phyloP scores from a whole-genome alignment of 2,888 invertebrate genomes.

The Parnassius smintheus region DNA sequence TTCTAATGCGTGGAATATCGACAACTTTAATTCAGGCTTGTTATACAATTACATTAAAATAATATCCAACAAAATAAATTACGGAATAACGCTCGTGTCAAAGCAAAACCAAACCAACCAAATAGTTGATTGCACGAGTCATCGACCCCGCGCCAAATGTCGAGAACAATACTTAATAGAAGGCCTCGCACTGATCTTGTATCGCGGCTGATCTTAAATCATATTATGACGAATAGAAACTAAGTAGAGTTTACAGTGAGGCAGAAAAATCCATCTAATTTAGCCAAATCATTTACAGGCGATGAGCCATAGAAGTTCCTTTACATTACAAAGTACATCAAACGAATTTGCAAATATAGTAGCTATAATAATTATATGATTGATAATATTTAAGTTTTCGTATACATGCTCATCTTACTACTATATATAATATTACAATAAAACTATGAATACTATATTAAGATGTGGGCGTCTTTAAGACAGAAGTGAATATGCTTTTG shows the following conservation, averaged over 20 bases:
- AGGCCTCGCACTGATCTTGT: conserved; percentile 51
- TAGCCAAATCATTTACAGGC: no score
- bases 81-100: conserved; percentile 29
- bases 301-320: no score
- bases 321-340: no score
- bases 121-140: conserved; percentile 64
- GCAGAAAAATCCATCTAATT: background rate
- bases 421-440: no score
- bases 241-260: conserved; percentile 21
- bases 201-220: conserved; percentile 51
- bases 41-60: background rate
- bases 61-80: conserved; percentile 1
- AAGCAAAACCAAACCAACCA: conserved; percentile 48
- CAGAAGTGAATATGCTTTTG: no score
- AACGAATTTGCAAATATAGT: no score
- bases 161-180: conserved; percentile 71
- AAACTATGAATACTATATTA: no score
- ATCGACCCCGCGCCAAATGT: conserved; percentile 67
- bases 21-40: background rate
- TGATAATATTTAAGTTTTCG: no score
- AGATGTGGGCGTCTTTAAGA: no score
- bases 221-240: conserved; percentile 43
- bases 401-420: no score
- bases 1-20: no score
- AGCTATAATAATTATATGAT: no score